Percentiles rank a stretch among this genome's conserved stretches.
phyloP scores from a whole-genome alignment of 2,113 vertebrate species.

The Andinoacara biseriatus region DNA sequence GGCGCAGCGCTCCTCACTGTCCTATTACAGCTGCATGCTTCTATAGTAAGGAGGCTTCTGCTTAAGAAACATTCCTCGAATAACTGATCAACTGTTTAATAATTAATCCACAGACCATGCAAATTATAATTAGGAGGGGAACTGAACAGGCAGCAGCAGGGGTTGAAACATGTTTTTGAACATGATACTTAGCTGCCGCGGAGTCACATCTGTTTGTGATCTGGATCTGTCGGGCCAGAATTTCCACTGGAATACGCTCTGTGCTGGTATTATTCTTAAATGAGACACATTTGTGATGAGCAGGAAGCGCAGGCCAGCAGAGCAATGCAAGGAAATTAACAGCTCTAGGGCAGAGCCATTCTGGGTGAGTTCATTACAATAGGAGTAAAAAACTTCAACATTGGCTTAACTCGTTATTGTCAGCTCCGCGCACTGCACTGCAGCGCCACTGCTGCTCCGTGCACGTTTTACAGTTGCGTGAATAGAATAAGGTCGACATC shows the following conservation, averaged over 20 bases:
- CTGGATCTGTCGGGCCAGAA: slow-evolving; percentile 39
- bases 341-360: slow-evolving; percentile 72
- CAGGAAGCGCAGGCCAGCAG: slow-evolving; percentile 63
- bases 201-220: slow-evolving; percentile 52
- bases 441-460: background rate
- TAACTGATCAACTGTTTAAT: slow-evolving; percentile 37
- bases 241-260: slow-evolving; percentile 27
- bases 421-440: background rate
- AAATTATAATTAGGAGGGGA: slow-evolving; percentile 30
- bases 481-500: slow-evolving; percentile 43
- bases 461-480: slow-evolving; percentile 11
- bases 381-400: slow-evolving; percentile 35
- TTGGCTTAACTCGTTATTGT: slow-evolving; percentile 50
- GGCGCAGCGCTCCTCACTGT: background rate
- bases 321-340: slow-evolving; percentile 71
- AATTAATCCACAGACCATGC: slow-evolving; percentile 21
- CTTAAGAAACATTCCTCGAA: slow-evolving; percentile 2
- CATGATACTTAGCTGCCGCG: slow-evolving; percentile 11
- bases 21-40: background rate
- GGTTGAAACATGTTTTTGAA: slow-evolving; percentile 6
- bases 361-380: slow-evolving; percentile 71
- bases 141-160: background rate
- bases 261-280: slow-evolving; percentile 66
- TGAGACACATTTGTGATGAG: slow-evolving; percentile 70
- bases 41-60: background rate